A percentile compares a stretch with the other conserved stretches of the same genome.
These are phyloP conservation scores for Austrofundulus limnaeus DNA, from an alignment of 2,113 vertebrate genomes.

Conservation along the genomic window DNA sequence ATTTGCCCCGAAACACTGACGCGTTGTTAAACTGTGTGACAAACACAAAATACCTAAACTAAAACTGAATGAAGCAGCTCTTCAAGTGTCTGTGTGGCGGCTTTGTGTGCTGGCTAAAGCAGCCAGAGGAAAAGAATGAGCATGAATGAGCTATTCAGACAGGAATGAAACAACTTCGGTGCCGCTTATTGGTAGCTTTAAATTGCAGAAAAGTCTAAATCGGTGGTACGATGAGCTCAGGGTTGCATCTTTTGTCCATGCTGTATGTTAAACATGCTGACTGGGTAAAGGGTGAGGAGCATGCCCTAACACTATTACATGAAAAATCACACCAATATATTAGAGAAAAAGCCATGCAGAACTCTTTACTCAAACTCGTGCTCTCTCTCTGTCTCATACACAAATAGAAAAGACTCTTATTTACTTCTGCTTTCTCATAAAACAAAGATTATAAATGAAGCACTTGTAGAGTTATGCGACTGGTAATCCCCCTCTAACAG, in stretches of 20 bases:
- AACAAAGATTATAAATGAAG: conserved; percentile 2
- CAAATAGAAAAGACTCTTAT: conserved; percentile 3
- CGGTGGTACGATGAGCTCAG: neutral
- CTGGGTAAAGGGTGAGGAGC: conserved; percentile 3
- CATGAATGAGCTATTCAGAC: neutral
- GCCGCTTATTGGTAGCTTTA: neutral
- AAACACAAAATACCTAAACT: conserved; percentile 9
- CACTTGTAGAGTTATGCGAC: conserved; percentile 1
- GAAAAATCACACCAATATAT: conserved; percentile 23
- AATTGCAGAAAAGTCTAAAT: conserved; percentile 1
- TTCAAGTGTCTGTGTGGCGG: conserved; percentile 21
- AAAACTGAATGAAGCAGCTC: conserved; percentile 1
- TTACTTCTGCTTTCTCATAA: conserved; percentile 54
- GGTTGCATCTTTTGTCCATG: neutral
- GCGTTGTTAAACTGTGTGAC: neutral
- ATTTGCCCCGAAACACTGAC: neutral
- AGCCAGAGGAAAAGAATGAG: neutral
- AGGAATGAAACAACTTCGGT: conserved; percentile 29
- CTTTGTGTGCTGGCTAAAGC: conserved; percentile 26
- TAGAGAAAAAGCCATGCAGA: neutral
- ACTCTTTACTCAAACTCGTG: neutral
- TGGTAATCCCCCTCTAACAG: conserved; percentile 11
- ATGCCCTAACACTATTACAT: conserved; percentile 21
- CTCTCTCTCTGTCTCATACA: neutral
- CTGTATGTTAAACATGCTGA: neutral